A percentile compares a stretch with the other conserved stretches of the same genome.
phyloP scores from a whole-genome alignment of 2,797 vertebrate species.

The Geotrypetes seraphini region DNA sequence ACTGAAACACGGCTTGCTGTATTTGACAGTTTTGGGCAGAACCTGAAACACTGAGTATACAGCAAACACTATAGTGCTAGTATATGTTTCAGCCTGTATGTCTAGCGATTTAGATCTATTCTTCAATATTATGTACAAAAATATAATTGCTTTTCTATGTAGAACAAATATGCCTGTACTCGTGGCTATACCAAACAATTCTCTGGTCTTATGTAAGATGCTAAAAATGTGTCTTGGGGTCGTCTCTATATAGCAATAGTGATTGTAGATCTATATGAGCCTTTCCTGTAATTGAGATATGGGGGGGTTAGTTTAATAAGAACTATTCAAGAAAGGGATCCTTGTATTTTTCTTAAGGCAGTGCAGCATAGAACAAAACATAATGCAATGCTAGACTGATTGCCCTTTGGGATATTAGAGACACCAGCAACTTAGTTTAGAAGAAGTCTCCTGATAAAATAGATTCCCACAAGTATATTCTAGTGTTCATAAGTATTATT shows the following conservation, averaged over 20 bases:
- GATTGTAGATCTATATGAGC: background rate
- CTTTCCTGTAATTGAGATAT: background rate
- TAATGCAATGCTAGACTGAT: conserved; percentile 7
- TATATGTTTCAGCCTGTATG: background rate
- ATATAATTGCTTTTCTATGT: accelerated
- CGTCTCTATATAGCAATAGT: too few species aligned
- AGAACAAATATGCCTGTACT: background rate
- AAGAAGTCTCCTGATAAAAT: conserved; percentile 1
- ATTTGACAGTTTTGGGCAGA: background rate
- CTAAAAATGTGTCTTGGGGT: too few species aligned
- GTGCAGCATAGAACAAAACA: background rate
- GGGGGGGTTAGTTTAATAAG: background rate
- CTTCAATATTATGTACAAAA: accelerated
- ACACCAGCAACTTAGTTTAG: conserved; percentile 39
- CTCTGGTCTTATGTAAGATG: background rate
- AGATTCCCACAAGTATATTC: background rate
- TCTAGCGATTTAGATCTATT: accelerated
- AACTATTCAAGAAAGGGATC: background rate
- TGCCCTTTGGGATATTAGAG: conserved; percentile 20
- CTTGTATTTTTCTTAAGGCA: background rate
- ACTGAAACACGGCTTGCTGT: background rate
- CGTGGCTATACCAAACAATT: background rate
- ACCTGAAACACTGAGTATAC: too few species aligned
- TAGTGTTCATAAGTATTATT: conserved; percentile 7
- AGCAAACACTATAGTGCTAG: accelerated